Percentiles rank a stretch among this genome's conserved stretches.
Conservation (phyloP, 2,113 vertebrate genomes). For the Tylochromis polylepis region DNA sequence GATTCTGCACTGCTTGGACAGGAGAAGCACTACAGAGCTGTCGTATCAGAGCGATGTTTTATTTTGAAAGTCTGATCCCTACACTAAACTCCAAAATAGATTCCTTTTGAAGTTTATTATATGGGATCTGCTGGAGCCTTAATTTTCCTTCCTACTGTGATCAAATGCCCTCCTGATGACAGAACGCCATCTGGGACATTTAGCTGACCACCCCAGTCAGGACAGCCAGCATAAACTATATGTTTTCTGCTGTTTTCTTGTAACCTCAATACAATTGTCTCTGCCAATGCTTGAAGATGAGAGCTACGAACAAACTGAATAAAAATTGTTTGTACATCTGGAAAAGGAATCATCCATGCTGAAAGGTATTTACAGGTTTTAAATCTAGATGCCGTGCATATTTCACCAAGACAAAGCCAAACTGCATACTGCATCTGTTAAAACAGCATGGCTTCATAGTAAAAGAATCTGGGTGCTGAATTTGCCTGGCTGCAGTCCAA, state of each 20-base stretch:
- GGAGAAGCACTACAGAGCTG: background rate
- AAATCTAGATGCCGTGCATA: too few relatives aligned
- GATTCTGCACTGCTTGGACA: background rate
- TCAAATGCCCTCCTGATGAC: background rate
- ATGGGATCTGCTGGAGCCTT: background rate
- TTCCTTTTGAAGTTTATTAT: background rate
- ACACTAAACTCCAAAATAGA: background rate
- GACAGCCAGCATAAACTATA: background rate
- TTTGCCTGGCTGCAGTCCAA: background rate
- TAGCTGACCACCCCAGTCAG: background rate
- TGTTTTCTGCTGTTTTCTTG: background rate
- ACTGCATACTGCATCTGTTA: background rate
- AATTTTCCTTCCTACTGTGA: background rate
- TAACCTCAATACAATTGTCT: background rate
- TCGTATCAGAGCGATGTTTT: background rate
- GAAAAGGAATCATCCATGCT: too few relatives aligned
- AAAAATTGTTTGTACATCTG: too few relatives aligned
- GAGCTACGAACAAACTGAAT: background rate
- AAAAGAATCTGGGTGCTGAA: background rate
- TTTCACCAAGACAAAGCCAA: too few relatives aligned
- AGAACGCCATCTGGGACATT: background rate
- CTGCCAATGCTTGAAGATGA: background rate
- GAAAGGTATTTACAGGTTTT: too few relatives aligned
- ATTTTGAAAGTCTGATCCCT: background rate
- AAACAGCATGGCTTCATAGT: background rate